These are phyloP conservation scores for Typhlomys cinereus DNA, from an alignment of 2,113 vertebrate species.

Conservation along the genomic window DNA sequence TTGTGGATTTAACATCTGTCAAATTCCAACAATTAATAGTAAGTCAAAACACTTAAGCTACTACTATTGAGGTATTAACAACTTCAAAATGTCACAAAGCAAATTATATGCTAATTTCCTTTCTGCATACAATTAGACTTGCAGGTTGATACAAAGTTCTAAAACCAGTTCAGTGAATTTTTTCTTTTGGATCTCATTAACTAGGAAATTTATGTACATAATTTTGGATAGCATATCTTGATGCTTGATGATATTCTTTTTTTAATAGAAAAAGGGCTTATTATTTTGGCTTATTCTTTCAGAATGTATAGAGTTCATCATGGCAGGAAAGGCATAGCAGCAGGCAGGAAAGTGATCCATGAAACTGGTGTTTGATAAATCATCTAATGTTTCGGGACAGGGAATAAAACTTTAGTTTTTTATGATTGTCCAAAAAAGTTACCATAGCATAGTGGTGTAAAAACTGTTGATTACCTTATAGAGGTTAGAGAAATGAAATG, in stretches of 20 bases:
- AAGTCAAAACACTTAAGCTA: background rate
- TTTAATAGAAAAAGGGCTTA: too few species aligned
- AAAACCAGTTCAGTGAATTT: background rate
- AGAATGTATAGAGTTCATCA: too few species aligned
- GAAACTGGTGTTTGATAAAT: too few species aligned
- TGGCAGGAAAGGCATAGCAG: too few species aligned
- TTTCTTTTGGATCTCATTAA: background rate
- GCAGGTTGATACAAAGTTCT: background rate
- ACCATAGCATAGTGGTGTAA: too few species aligned
- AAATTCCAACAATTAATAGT: background rate
- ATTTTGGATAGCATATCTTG: background rate
- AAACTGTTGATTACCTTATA: background rate
- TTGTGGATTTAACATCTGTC: background rate
- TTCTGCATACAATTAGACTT: conserved; percentile 7
- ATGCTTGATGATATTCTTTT: background rate
- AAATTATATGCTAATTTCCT: conserved; percentile 1
- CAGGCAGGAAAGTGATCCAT: too few species aligned
- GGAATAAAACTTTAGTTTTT: background rate
- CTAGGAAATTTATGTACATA: background rate
- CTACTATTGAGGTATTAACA: conserved; percentile 3
- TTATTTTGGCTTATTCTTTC: too few species aligned
- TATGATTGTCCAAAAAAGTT: background rate
- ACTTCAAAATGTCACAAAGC: conserved; percentile 2
- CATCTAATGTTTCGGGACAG: background rate
- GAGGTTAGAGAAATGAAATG: background rate